phyloP scores from a whole-genome alignment of 2,113 vertebrate genomes.

The Phyllopteryx taeniolatus region DNA sequence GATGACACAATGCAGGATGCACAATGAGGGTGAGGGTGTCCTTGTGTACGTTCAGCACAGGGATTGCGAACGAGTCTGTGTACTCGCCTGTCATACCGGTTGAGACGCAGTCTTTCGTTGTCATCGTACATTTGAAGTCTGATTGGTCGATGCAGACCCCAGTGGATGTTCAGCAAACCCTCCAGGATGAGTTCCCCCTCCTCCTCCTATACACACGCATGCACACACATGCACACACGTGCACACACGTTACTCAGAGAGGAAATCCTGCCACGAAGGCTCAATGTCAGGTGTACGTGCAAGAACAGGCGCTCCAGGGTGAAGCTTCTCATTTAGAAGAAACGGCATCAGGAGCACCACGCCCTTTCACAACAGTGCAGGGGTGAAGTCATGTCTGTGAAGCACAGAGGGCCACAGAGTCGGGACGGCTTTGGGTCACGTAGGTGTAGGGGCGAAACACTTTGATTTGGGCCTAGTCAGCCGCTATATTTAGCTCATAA shows the following conservation, averaged over 20 bases:
- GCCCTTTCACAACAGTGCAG: constrained; percentile 18
- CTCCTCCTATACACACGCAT: constrained; percentile 82
- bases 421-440: constrained; percentile 57
- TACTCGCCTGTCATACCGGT: constrained; percentile 34
- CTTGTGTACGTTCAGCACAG: constrained; percentile 4
- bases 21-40: not conserved
- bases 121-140: constrained; percentile 96
- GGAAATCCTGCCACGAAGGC: constrained; percentile 71
- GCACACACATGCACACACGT: constrained; percentile 22
- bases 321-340: constrained; percentile 39
- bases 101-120: constrained; percentile 81
- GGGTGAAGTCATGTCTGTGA: constrained; percentile 55
- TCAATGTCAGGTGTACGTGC: constrained; percentile 74
- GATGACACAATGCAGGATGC: not conserved
- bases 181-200: constrained; percentile 87
- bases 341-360: constrained; percentile 21
- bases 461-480: constrained; percentile 13
- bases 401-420: constrained; percentile 14
- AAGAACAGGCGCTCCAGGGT: constrained; percentile 25
- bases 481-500: constrained; percentile 19
- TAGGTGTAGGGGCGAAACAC: constrained; percentile 15
- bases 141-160: constrained; percentile 92
- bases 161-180: constrained; percentile 93
- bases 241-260: constrained; percentile 19
- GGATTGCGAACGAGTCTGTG: not conserved